Evolutionary conservation across 2,113 vertebrate genomes (phyloP).

Genomic region (Seriola aureovittata): DNA sequence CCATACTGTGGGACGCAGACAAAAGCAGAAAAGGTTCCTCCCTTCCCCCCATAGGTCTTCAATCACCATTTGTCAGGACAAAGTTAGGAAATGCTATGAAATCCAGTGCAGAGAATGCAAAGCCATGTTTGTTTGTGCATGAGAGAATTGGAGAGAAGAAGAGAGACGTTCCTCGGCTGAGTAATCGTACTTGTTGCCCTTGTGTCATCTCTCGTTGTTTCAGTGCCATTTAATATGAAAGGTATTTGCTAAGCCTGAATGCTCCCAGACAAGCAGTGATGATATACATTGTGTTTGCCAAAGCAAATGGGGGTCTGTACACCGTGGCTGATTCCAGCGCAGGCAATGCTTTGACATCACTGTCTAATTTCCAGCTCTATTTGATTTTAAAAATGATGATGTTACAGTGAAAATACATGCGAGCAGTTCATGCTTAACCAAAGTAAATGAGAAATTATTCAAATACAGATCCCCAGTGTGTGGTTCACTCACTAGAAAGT

Average conservation of each 20-base stretch:
- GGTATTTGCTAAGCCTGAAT: slow-evolving; percentile 63
- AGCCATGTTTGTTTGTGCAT: slow-evolving; percentile 51
- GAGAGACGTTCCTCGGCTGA: slow-evolving; percentile 54
- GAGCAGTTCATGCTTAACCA: slow-evolving; percentile 30
- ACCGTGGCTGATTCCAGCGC: slow-evolving; percentile 26
- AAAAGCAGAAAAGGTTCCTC: slow-evolving; percentile 20
- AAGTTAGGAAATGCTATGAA: slow-evolving; percentile 33
- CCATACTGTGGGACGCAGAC: slow-evolving; percentile 36
- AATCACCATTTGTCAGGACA: slow-evolving; percentile 40
- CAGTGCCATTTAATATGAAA: slow-evolving; percentile 64
- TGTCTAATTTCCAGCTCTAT: slow-evolving; percentile 43
- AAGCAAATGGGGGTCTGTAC: slow-evolving; percentile 37
- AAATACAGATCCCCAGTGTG: slow-evolving; percentile 17
- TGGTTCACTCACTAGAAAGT: slow-evolving; percentile 16
- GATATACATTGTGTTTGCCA: slow-evolving; percentile 59
- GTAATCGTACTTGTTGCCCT: slow-evolving; percentile 55
- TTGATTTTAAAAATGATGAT: slow-evolving; percentile 38
- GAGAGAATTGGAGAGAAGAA: slow-evolving; percentile 36
- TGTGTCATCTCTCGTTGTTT: slow-evolving; percentile 68
- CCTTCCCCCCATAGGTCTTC: slow-evolving; percentile 15
- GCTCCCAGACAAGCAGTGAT: slow-evolving; percentile 64
- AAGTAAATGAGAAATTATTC: slow-evolving; percentile 33
- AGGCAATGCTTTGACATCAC: slow-evolving; percentile 32
- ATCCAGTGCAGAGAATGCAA: slow-evolving; percentile 37
- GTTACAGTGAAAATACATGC: slow-evolving; percentile 29